These are phyloP conservation scores for Limnephilus marmoratus DNA, from an alignment of 2,888 invertebrate species.

Conservation along the genomic window DNA sequence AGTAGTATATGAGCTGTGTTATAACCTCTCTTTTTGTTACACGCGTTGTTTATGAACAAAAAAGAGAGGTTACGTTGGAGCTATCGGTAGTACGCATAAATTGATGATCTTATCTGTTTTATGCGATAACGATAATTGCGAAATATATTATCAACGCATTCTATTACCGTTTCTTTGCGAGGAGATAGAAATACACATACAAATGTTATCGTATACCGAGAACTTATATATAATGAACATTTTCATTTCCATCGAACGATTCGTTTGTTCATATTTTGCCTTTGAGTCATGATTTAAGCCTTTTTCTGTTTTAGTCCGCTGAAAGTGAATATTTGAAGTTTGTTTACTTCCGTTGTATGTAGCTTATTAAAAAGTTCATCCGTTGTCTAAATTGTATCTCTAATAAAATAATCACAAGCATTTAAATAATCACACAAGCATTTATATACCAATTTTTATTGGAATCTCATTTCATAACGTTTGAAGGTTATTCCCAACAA, in stretches of 20 bases:
- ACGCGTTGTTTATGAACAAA: background rate
- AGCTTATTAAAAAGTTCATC: no score
- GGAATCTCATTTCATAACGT: no score
- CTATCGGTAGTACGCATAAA: background rate
- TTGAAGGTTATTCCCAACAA: no score
- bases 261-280: background rate
- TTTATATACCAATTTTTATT: no score
- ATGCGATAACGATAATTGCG: background rate
- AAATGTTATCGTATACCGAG: background rate
- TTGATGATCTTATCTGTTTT: background rate
- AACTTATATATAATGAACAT: background rate
- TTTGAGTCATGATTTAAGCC: no score
- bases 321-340: no score
- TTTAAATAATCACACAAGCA: no score
- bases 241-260: background rate
- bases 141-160: background rate
- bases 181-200: background rate
- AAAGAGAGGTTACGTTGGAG: background rate
- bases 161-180: background rate
- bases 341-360: no score
- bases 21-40: background rate
- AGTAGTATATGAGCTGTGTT: background rate
- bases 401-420: no score
- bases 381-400: no score
- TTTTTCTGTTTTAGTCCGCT: no score